Percentiles rank a stretch among this genome's conserved stretches.
phyloP scores from a whole-genome alignment of 2,888 invertebrate genomes.

The Pterobdella sp. region DNA sequence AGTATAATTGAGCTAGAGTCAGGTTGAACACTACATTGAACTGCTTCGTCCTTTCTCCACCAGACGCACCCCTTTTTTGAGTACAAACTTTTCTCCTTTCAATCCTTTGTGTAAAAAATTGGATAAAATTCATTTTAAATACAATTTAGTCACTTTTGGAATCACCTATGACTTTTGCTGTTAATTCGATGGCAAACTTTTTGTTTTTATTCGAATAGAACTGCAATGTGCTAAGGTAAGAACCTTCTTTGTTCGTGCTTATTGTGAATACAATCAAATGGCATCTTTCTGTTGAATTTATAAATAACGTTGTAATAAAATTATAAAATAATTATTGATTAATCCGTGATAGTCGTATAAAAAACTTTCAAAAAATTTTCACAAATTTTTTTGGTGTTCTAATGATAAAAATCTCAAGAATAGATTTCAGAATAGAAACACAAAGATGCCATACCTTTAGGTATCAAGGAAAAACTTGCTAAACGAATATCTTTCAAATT shows the following conservation, averaged over 20 bases:
- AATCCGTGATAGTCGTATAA: no score
- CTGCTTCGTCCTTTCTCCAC: no score
- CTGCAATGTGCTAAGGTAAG: background rate
- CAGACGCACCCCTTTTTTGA: background rate
- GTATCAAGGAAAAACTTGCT: background rate
- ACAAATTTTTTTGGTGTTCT: no score
- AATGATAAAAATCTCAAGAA: no score
- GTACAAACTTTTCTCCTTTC: background rate
- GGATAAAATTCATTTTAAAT: background rate
- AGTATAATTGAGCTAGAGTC: no score
- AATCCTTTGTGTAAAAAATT: background rate
- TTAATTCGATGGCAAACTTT: background rate
- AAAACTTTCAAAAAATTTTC: no score
- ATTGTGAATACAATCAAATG: background rate
- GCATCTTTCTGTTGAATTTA: background rate
- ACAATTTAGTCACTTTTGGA: no score
- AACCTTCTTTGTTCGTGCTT: background rate
- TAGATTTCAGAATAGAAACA: no score
- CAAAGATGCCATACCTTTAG: background rate
- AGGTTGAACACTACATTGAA: no score
- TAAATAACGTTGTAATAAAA: no score
- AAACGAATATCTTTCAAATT: background rate
- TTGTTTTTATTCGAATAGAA: background rate
- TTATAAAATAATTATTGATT: no score
- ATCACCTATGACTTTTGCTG: background rate